phyloP scores from a whole-genome alignment of 2,888 invertebrate species.

The Rhagium mordax region DNA sequence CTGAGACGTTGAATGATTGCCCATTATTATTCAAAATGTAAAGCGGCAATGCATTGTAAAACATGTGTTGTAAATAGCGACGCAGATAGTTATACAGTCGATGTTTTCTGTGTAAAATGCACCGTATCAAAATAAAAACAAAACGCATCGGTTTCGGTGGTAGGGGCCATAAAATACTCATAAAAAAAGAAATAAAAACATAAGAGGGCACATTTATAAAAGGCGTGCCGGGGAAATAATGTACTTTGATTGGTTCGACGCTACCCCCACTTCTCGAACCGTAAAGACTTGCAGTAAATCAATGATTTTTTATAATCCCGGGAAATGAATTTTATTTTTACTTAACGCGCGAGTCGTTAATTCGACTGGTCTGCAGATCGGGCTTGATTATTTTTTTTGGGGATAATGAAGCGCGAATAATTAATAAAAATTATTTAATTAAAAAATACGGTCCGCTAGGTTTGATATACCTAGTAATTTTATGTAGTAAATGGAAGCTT shows the following conservation, averaged over 20 bases:
- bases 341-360: slow-evolving; percentile 42
- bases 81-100: slow-evolving; percentile 28
- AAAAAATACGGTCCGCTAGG: neutral
- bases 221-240: slow-evolving; percentile 59
- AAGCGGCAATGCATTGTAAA: slow-evolving; percentile 30
- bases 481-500: neutral
- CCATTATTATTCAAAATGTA: slow-evolving; percentile 38
- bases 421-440: neutral
- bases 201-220: slow-evolving; percentile 63
- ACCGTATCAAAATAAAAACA: slow-evolving; percentile 43
- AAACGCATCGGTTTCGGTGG: slow-evolving; percentile 48
- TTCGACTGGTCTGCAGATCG: slow-evolving; percentile 32
- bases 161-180: slow-evolving; percentile 57
- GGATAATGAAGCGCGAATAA: neutral
- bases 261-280: slow-evolving; percentile 47
- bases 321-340: slow-evolving; percentile 61
- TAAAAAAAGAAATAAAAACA: slow-evolving; percentile 65
- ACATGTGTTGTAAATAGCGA: slow-evolving; percentile 36
- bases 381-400: neutral
- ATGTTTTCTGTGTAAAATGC: slow-evolving; percentile 37
- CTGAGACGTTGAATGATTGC: neutral
- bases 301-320: slow-evolving; percentile 63
- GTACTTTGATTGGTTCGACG: slow-evolving; percentile 60
- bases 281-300: slow-evolving; percentile 59
- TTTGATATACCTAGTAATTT: neutral